A percentile compares a stretch with the other conserved stretches of the same genome.
Evolutionary conservation across 2,113 vertebrate species (phyloP).

Genomic region (Dipodomys ordii): DNA sequence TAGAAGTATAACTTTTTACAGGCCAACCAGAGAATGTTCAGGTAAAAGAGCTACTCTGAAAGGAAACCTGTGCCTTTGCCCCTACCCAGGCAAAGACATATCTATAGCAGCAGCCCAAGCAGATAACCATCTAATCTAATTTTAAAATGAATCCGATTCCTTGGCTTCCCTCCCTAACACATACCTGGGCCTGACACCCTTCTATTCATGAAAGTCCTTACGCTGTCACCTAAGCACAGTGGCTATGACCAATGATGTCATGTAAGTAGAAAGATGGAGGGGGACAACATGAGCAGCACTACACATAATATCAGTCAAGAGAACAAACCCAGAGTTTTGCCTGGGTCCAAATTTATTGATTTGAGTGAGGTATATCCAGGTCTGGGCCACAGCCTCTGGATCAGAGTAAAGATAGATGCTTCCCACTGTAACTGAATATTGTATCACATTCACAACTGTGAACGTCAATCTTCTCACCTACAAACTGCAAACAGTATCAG

Average conservation of each 20-base stretch:
- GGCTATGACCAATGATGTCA: background rate
- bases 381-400: background rate
- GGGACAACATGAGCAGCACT: background rate
- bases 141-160: constrained; percentile 64
- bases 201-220: constrained; percentile 58
- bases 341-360: background rate
- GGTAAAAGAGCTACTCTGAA: constrained; percentile 42
- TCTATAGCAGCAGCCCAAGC: background rate
- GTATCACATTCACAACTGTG: background rate
- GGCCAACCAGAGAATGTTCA: constrained; percentile 18
- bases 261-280: background rate
- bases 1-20: constrained; percentile 36
- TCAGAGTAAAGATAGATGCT: background rate
- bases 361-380: background rate
- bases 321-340: background rate
- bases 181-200: constrained; percentile 65
- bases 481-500: background rate
- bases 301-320: background rate
- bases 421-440: background rate
- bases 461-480: background rate
- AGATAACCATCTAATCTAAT: constrained; percentile 66
- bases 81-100: constrained; percentile 51
- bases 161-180: constrained; percentile 46
- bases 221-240: constrained; percentile 47
- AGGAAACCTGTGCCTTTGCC: constrained; percentile 26